Base-by-base conservation (phyloP, 2,888 invertebrate species). In the Campoplex capitator region DNA sequence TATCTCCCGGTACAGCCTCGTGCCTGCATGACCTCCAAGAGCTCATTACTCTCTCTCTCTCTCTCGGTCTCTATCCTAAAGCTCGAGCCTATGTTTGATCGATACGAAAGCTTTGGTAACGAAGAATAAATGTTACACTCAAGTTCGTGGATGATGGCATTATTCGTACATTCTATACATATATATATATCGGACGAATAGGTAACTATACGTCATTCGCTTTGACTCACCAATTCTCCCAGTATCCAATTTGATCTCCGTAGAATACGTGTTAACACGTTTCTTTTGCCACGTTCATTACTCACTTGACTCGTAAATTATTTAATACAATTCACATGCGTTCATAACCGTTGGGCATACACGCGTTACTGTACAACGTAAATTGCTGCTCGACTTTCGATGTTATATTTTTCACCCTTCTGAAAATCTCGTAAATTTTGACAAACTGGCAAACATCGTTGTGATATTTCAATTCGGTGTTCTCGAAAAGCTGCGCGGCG, bases 81-180 rank as follows among this genome's bases (percentile, higher is more conserved):
- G 58, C 28, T 62, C n/a, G 11, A 42, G 68, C 38, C n/a, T n/a
- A 71, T 70, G 87, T 89, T 88, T 88, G 89, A 86, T 89, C 89
- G 83, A 89, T 89, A 88, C 68, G 81, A 86, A 84, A 86, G 81
- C 76, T 87, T 84, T 81, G 71, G 80, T 58, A 62, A 71, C 78
- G 67, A 67, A 73, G 80, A 86, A 78, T 74, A 84, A 85, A 81
- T 42, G 70, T 51, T 79, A 58, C 35, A 42, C 38, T 48, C n/a
- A 74, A 48, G 48, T 75, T 23, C n/a, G 75, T n/a, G 51, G 62
- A 70, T 48, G 58, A 75, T 58, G 58, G 54, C 68, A 74, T 68
- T 74, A 38, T 74, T 65, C 38, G n/a, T n/a, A 42, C 73, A 6
- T 38, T 73, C 48, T 73, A 74, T 56, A 8, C 38, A 6, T 6